These are phyloP conservation scores for Anoura caudifer DNA, from an alignment of 2,113 vertebrate genomes.

Conservation along the genomic window DNA sequence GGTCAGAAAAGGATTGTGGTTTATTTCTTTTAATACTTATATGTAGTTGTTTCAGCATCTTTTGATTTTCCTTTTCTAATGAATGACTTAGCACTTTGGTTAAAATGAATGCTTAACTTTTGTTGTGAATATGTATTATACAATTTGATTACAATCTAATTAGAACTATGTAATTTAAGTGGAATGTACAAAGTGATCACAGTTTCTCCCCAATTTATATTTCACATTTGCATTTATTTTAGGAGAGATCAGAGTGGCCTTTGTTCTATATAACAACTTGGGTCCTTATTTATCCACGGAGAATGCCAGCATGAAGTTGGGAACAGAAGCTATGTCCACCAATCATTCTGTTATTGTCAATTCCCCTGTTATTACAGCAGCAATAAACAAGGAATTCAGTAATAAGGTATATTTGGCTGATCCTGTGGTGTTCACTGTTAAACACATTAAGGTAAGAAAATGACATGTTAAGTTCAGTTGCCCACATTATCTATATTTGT, in stretches of 20 bases:
- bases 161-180: neutral
- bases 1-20: neutral
- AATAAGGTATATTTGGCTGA: constrained; percentile 98
- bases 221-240: constrained; percentile 49
- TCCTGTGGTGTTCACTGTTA: constrained; percentile 95
- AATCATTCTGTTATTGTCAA: constrained; percentile 98
- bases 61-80: neutral
- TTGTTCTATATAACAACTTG: constrained; percentile 97
- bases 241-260: constrained; percentile 98
- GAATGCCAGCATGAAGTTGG: constrained; percentile 97
- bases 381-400: constrained; percentile 97
- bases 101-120: constrained; percentile 20
- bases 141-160: neutral
- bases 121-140: neutral
- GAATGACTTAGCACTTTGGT: neutral
- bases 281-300: constrained; percentile 96
- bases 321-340: constrained; percentile 92
- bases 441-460: constrained; percentile 92
- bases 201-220: neutral
- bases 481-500: neutral
- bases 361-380: constrained; percentile 95
- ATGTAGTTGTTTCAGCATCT: neutral
- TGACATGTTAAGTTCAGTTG: neutral
- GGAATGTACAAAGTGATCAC: neutral
- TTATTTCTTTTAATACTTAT: neutral